phyloP scores from a whole-genome alignment of 2,113 vertebrate genomes.

The Verasper variegatus region DNA sequence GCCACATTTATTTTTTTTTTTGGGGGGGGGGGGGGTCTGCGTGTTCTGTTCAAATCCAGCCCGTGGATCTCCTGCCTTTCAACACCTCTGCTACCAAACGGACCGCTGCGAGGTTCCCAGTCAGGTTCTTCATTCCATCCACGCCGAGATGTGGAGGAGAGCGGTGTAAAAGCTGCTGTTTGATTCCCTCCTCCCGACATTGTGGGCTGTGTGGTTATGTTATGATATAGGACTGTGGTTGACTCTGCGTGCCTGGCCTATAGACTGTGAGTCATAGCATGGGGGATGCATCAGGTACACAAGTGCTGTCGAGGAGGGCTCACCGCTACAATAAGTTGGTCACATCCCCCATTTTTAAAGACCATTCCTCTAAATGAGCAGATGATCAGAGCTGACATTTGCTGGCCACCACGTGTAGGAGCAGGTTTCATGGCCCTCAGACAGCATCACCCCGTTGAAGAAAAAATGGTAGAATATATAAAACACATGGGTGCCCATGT shows the following conservation, averaged over 20 bases:
- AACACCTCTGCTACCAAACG: conserved; percentile 32
- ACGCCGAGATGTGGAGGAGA: background rate
- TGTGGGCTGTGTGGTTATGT: conserved; percentile 53
- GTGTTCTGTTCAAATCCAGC: conserved; percentile 31
- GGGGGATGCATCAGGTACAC: conserved; percentile 49
- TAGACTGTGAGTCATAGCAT: conserved; percentile 56
- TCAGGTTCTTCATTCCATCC: background rate
- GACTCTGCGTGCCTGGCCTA: conserved; percentile 61
- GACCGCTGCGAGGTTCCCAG: conserved; percentile 7
- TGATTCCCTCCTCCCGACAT: conserved; percentile 15
- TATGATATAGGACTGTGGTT: conserved; percentile 51
- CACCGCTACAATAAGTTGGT: background rate
- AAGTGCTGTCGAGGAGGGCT: conserved; percentile 9
- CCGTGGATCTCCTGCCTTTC: conserved; percentile 27
- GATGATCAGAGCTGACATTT: conserved; percentile 32
- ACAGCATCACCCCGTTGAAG: conserved; percentile 5
- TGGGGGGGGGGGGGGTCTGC: too few species aligned
- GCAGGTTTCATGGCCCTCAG: conserved; percentile 27
- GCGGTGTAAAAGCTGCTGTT: conserved; percentile 23
- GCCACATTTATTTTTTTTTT: conserved; percentile 53
- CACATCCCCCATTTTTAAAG: background rate
- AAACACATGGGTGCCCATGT: background rate
- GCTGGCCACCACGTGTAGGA: conserved; percentile 54
- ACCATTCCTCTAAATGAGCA: background rate
- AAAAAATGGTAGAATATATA: background rate